Evolutionary conservation across 53 echinoderm and acorn worm genomes (phyloP).

Genomic region (Apostichopus leukothele): DNA sequence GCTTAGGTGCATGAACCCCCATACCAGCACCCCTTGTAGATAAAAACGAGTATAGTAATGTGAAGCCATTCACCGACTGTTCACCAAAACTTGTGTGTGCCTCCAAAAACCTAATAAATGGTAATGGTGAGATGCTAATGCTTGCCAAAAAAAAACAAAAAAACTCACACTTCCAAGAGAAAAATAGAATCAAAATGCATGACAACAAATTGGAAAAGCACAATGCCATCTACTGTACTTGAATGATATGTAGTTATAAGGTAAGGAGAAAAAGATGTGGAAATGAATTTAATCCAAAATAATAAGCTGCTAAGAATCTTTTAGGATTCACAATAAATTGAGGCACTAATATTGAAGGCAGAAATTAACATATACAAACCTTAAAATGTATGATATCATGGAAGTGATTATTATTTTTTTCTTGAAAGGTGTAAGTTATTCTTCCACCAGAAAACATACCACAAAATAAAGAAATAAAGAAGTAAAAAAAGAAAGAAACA

Average conservation of each 20-base stretch:
- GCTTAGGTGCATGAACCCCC: slow-evolving; percentile 30
- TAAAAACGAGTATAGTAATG: neutral
- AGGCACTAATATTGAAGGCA: no score
- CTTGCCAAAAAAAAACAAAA: neutral
- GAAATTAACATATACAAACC: no score
- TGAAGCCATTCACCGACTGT: neutral
- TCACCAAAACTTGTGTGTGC: neutral
- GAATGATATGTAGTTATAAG: neutral
- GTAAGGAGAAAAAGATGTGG: neutral
- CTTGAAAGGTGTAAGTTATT: no score
- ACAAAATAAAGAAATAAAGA: no score
- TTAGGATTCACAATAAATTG: no score
- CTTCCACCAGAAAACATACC: no score
- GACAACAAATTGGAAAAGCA: neutral
- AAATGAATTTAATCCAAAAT: neutral
- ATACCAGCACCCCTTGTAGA: neutral
- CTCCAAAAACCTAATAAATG: neutral
- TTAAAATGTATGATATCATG: no score
- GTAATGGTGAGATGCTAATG: neutral
- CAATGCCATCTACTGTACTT: neutral
- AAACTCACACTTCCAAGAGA: neutral
- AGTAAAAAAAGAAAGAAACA: no score
- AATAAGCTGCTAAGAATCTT: no score
- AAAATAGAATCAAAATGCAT: neutral
- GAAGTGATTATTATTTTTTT: no score